Evolutionary conservation across 2,797 vertebrate species (phyloP), one percentile per base, ranked within the genome.

Genomic region (Eulemur rubriventer): DNA sequence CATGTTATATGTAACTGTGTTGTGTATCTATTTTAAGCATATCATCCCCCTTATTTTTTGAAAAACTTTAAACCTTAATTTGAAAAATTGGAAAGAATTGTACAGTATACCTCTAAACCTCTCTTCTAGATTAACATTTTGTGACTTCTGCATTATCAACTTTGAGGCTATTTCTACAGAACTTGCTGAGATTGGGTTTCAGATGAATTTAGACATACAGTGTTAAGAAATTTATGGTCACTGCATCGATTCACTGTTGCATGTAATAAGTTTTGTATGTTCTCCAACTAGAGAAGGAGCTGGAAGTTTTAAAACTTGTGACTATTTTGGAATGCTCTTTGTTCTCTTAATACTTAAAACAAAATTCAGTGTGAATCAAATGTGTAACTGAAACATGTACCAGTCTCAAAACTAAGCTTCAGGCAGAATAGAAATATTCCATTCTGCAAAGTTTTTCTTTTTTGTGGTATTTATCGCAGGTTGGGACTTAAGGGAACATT

Each of bases 331-430:
- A 96, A 94, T 94, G 94, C 82, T 96, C n/a, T 94, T 97, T 97
- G 89, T 94, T 97, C 93, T 95, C 78, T 89, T 96, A 96, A 94
- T 95, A 94, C 81, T 95, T 93, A 94, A 91, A 92, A 92, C 78
- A 96, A 95, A 96, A 97, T 97, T 96, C 94, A 97, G 67, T 86
- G 89, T 96, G 95, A 97, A 91, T 96, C 89, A 92, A 75, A 85
- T 94, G 84, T 97, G 84, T 96, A 94, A 83, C 52, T 80, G 82
- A 97, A 95, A 96, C 94, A 90, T 83, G 69, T 81, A 97, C 93
- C 94, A 96, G 93, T 97, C 90, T 97, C 93, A 97, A 96, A 98
- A 96, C 91, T 95, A 88, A 95, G 82, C 93, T 94, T 96, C 26
- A 94, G 86, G 75, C 85, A 78, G 92, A 80, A 72, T 59, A 89